phyloP scores from a whole-genome alignment of 2,797 vertebrate species.

The Cottoperca gobio region DNA sequence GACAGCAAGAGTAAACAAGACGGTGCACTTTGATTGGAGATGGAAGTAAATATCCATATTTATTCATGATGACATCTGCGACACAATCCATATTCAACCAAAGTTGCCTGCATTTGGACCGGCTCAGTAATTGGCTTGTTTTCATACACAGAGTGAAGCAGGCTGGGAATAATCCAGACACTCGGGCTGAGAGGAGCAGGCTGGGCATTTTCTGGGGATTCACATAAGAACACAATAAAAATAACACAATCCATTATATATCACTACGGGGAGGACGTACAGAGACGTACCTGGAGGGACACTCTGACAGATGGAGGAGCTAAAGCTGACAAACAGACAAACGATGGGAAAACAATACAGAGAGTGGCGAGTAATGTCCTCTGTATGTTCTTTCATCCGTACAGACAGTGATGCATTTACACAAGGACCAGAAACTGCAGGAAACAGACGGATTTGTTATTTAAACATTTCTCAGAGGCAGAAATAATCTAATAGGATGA shows the following conservation, averaged over 20 bases:
- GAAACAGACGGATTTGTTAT: constrained; percentile 31
- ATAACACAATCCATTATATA: constrained; percentile 41
- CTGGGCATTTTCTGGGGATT: constrained; percentile 44
- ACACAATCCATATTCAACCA: constrained; percentile 57
- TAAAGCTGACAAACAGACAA: not conserved
- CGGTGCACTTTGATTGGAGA: constrained; percentile 3
- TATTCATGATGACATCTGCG: constrained; percentile 65
- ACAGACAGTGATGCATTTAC: constrained; percentile 22
- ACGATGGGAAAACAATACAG: constrained; percentile 5
- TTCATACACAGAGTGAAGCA: constrained; percentile 40
- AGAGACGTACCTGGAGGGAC: constrained; percentile 3
- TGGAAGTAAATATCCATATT: constrained; percentile 55
- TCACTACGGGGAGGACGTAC: not conserved
- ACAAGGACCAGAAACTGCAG: not conserved
- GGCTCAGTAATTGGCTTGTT: constrained; percentile 75
- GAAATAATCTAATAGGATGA: constrained; percentile 23
- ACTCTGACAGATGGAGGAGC: not conserved
- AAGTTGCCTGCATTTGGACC: constrained; percentile 37
- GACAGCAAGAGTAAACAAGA: constrained; percentile 28
- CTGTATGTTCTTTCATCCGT: constrained; percentile 5
- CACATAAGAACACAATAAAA: constrained; percentile 39
- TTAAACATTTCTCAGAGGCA: constrained; percentile 17
- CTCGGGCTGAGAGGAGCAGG: constrained; percentile 13
- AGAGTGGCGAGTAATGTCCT: not conserved
- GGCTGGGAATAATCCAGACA: constrained; percentile 30